phyloP scores from a whole-genome alignment of 2,113 vertebrate genomes.

The Melanostigma gelatinosum region DNA sequence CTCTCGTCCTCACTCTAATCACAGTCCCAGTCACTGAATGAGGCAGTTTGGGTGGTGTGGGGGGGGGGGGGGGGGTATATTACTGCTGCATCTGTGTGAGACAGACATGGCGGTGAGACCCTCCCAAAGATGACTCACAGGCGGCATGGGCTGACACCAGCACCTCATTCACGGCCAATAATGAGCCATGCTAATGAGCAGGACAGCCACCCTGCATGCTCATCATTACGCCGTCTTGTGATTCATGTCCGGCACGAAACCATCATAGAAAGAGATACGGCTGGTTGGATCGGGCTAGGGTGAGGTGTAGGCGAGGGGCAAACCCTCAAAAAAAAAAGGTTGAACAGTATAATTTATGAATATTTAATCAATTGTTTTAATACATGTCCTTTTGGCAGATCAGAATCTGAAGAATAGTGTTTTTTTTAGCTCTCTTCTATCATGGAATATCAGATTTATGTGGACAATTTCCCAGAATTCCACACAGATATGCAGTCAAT shows the following conservation, averaged over 20 bases:
- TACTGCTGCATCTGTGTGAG: slow-evolving; percentile 53
- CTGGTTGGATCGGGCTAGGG: slow-evolving; percentile 1
- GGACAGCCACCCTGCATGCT: slow-evolving; percentile 74
- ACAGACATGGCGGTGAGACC: slow-evolving; percentile 73
- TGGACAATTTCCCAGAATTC: slow-evolving; percentile 24
- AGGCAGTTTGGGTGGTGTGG: slow-evolving; percentile 35
- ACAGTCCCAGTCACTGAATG: slow-evolving; percentile 43
- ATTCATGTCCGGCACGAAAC: slow-evolving; percentile 69
- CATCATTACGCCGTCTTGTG: slow-evolving; percentile 71
- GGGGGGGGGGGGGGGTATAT: not conserved
- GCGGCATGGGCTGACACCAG: slow-evolving; percentile 79
- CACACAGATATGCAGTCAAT: not conserved
- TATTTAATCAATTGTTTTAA: not conserved
- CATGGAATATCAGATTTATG: not conserved
- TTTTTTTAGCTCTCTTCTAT: not conserved
- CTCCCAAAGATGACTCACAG: slow-evolving; percentile 80
- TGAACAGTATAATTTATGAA: not conserved
- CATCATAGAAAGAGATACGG: slow-evolving; percentile 64
- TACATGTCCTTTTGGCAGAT: not conserved
- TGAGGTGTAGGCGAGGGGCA: not conserved
- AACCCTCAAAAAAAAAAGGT: not conserved
- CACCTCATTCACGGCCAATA: slow-evolving; percentile 84
- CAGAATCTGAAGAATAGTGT: not conserved
- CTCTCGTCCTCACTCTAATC: slow-evolving; percentile 4
- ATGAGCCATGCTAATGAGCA: slow-evolving; percentile 84